Base-by-base conservation (phyloP, 35 echinoderm and acorn worm species). In the Stichopus chloronotus region DNA sequence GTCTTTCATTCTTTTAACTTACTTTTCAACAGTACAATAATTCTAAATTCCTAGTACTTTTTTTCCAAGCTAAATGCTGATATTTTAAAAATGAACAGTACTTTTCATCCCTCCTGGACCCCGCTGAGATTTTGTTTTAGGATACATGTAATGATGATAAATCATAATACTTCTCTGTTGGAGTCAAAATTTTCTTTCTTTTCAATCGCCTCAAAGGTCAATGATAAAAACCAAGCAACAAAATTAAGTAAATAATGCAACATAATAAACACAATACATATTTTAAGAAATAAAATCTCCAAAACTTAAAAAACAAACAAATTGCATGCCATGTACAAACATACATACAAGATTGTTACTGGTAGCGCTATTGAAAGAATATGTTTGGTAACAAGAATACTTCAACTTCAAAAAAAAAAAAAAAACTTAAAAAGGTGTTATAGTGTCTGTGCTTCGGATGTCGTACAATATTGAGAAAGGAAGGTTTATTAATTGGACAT, bases 261-360 rank as follows among this genome's bases (percentile, higher is more conserved):
- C 69, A n/a, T 74, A 74, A 74, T 7, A 74, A 72, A 74, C 19
- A 74, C 69, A 74, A 74, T 74, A 74, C 69, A 74, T 20, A 65
- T 65, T 65, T 65, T 11, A 65, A 65, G 61, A 65, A 65, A 74
- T 74, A 74, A 74, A 74, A 74, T 74, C 7, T 74, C 69, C 69
- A 74, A 74, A 74, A 7, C 21, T 19, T 20, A 74, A 74, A 74
- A 74, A 74, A 74, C 69, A 74, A 74, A 74, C 19, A 8, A 74
- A 74, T 19, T 7, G 7, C 17, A 74, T n/a, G 13, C 19, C 17
- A 74, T 61, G 59, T 61, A 61, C 59, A 4, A 61, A 10, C 8
- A 14, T 61, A 10, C 59, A 10, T 14, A 61, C 8, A 74, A 74
- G 69, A 74, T 74, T 74, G 69, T 74, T 6, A 74, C 19, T 74